These are phyloP conservation scores for Pseudocheirus occidentalis DNA, from an alignment of 2,797 vertebrate species.

Conservation along the genomic window DNA sequence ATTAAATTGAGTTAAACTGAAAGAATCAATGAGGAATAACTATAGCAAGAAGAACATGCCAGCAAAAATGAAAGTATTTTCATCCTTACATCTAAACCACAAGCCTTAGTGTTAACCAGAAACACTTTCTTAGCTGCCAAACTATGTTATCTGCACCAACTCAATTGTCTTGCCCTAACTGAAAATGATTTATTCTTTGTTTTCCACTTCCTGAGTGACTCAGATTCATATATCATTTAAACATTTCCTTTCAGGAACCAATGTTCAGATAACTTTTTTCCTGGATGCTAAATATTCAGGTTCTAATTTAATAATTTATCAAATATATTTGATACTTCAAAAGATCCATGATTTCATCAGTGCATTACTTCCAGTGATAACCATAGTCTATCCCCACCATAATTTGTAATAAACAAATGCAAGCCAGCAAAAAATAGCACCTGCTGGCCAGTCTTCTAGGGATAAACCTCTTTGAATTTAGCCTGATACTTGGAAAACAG, in stretches of 20 bases:
- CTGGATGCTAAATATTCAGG: neutral
- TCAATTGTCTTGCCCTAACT: constrained; percentile 4
- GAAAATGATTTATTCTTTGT: constrained; percentile 13
- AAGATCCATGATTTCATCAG: neutral
- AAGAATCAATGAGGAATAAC: neutral
- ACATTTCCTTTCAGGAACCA: constrained; percentile 39
- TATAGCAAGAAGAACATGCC: neutral
- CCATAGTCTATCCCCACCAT: neutral
- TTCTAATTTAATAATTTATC: neutral
- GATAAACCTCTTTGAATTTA: neutral
- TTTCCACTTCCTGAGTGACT: constrained; percentile 38
- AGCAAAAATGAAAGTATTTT: neutral
- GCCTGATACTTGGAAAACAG: neutral
- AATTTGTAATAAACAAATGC: neutral
- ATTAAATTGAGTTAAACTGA: neutral
- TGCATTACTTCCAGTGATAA: neutral
- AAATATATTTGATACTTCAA: neutral
- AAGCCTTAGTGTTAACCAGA: neutral
- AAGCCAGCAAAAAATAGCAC: neutral
- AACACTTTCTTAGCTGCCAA: neutral
- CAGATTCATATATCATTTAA: neutral
- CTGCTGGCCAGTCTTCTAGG: neutral
- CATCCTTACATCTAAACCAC: neutral
- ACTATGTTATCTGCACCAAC: neutral
- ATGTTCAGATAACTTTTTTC: neutral